Evolutionary conservation across 2,113 vertebrate genomes (phyloP).

Genomic region (Merops nubicus): DNA sequence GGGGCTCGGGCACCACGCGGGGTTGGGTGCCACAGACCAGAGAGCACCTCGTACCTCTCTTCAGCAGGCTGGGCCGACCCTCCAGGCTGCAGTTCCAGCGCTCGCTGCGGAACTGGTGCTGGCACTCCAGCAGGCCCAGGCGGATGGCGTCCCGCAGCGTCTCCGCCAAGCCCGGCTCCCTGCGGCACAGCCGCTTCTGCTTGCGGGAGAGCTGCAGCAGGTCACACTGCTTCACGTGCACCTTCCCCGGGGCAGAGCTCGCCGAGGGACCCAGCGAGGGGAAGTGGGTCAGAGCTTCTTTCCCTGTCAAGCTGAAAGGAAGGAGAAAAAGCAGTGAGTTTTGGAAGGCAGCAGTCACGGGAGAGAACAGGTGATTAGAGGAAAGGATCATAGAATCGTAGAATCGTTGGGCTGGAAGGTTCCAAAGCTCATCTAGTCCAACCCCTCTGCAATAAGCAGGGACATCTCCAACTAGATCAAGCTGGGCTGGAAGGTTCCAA

Average conservation of each 20-base stretch:
- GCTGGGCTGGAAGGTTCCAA: too few species aligned
- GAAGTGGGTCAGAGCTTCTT: slow-evolving; percentile 89
- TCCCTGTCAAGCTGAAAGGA: slow-evolving; percentile 86
- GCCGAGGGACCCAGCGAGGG: slow-evolving; percentile 73
- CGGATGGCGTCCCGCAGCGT: slow-evolving; percentile 91
- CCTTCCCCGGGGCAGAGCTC: slow-evolving; percentile 76
- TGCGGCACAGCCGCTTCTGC: slow-evolving; percentile 91
- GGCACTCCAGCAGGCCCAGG: slow-evolving; percentile 91
- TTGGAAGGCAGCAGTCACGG: background rate
- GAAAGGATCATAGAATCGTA: too few species aligned
- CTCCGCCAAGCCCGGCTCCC: slow-evolving; percentile 93
- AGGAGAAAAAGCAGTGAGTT: background rate
- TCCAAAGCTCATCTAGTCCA: too few species aligned
- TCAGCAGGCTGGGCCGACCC: slow-evolving; percentile 89
- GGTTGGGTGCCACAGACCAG: background rate
- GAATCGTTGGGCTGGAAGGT: too few species aligned
- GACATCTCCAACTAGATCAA: too few species aligned
- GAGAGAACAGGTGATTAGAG: background rate
- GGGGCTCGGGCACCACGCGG: background rate
- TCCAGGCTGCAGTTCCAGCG: slow-evolving; percentile 99
- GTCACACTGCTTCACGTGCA: slow-evolving; percentile 94
- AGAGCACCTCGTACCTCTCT: slow-evolving; percentile 83
- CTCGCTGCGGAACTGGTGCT: slow-evolving; percentile 92
- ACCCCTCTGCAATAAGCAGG: too few species aligned
- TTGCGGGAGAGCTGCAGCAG: slow-evolving; percentile 88